Conservation (phyloP, 2,113 vertebrate genomes). For the Aleadryas rufinucha region DNA sequence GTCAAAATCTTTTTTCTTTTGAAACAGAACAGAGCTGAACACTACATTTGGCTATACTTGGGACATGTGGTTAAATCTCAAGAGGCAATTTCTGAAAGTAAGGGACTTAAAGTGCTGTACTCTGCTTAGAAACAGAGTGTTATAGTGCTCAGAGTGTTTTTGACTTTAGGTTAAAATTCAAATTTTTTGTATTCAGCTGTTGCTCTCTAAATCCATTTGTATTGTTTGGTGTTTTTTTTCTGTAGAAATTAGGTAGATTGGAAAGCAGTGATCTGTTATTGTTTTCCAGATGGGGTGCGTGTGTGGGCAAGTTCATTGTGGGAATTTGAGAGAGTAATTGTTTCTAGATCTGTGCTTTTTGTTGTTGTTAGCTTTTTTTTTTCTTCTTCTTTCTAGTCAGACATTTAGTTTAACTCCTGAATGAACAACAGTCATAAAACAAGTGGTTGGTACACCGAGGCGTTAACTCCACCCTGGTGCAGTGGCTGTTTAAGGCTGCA, state of each 20-base stretch:
- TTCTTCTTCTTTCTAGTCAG: neutral
- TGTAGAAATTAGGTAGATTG: neutral
- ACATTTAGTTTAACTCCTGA: neutral
- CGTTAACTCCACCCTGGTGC: neutral
- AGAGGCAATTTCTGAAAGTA: neutral
- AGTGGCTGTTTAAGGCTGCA: neutral
- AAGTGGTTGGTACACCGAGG: fast-evolving
- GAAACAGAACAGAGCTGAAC: neutral
- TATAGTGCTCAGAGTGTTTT: neutral
- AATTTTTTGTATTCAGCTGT: neutral
- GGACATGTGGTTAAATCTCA: neutral
- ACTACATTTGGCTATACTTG: neutral
- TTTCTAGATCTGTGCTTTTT: neutral
- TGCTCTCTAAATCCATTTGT: neutral
- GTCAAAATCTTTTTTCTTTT: neutral
- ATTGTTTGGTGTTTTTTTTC: neutral
- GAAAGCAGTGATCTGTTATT: neutral
- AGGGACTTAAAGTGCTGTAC: neutral
- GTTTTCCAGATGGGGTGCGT: neutral
- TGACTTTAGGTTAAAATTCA: neutral
- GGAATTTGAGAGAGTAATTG: neutral
- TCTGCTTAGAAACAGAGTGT: neutral
- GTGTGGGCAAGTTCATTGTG: neutral
- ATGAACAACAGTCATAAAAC: neutral
- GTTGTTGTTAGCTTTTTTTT: neutral